These are phyloP conservation scores for Drosophila ogumai DNA, from an alignment of 1,140 invertebrate genomes.

Conservation along the genomic window DNA sequence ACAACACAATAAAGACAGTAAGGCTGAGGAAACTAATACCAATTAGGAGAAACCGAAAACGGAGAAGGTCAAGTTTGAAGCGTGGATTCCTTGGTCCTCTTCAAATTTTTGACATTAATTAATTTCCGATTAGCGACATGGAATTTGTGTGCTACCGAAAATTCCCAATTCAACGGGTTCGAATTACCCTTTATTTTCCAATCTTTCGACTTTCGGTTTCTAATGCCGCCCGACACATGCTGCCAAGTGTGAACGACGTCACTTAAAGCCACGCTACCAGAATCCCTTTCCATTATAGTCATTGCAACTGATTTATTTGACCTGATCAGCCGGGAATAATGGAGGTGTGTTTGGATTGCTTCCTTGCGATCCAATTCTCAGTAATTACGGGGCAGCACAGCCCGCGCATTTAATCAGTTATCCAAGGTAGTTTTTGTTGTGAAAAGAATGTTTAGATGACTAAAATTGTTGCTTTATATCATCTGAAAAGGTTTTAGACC, in stretches of 20 bases:
- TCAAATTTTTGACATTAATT: slow-evolving; percentile 68
- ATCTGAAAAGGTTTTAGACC: no score
- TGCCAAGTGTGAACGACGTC: slow-evolving; percentile 70
- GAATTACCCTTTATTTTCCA: slow-evolving; percentile 47
- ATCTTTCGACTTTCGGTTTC: slow-evolving; percentile 28
- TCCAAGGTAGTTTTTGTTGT: no score
- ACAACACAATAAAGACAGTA: slow-evolving; percentile 21
- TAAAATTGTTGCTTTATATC: no score
- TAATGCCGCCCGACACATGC: slow-evolving; percentile 74
- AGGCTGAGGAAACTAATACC: slow-evolving; percentile 45
- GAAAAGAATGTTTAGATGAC: no score
- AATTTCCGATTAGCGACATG: slow-evolving; percentile 76
- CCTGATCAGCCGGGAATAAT: slow-evolving; percentile 22
- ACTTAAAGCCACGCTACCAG: slow-evolving; percentile 37
- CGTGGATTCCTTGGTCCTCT: slow-evolving; percentile 47
- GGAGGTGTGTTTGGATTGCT: background rate
- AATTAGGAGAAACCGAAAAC: slow-evolving; percentile 51
- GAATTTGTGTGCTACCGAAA: slow-evolving; percentile 77
- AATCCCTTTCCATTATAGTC: slow-evolving; percentile 14
- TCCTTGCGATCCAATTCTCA: background rate
- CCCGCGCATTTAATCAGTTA: background rate
- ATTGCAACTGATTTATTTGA: slow-evolving; percentile 19
- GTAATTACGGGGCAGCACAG: no score
- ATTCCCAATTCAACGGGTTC: slow-evolving; percentile 31
- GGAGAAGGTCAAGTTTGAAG: slow-evolving; percentile 22